These are phyloP conservation scores for Drosophila hydei DNA, from an alignment of 1,140 invertebrate species.

Conservation along the genomic window DNA sequence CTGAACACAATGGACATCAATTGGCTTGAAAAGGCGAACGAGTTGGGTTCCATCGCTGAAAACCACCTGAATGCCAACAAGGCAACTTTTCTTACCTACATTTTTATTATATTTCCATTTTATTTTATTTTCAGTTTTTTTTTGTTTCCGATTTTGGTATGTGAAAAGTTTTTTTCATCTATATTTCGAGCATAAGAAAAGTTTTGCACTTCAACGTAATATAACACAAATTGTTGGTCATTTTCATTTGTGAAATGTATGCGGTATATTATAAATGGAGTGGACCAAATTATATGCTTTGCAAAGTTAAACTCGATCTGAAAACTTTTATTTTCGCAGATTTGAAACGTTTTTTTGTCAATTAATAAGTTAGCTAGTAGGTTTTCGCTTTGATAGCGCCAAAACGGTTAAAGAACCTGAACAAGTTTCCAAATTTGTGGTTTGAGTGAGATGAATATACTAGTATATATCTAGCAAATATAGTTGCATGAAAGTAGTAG, in stretches of 20 bases:
- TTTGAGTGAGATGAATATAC: background rate
- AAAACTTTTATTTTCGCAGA: slow-evolving; percentile 26
- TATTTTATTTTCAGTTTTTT: slow-evolving; percentile 13
- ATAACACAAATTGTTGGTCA: slow-evolving; percentile 69
- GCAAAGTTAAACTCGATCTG: slow-evolving; percentile 16
- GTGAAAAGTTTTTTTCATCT: slow-evolving; percentile 52
- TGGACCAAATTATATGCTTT: slow-evolving; percentile 16
- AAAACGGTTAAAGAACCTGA: background rate
- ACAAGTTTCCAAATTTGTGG: background rate
- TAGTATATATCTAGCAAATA: too few species aligned
- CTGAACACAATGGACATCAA: slow-evolving; percentile 48
- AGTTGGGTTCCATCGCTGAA: slow-evolving; percentile 24
- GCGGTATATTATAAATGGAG: slow-evolving; percentile 27
- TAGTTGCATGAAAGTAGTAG: too few species aligned
- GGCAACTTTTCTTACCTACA: slow-evolving; percentile 27
- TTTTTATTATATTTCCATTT: slow-evolving; percentile 27
- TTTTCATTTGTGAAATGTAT: slow-evolving; percentile 61
- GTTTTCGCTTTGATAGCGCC: background rate
- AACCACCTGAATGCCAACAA: slow-evolving; percentile 39
- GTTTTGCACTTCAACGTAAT: slow-evolving; percentile 71
- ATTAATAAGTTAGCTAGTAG: background rate
- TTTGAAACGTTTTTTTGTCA: slow-evolving; percentile 17
- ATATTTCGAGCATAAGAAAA: slow-evolving; percentile 55
- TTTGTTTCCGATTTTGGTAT: slow-evolving; percentile 29
- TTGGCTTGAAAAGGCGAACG: slow-evolving; percentile 39